Percentiles rank a stretch among this genome's conserved stretches.
Evolutionary conservation across 2,888 invertebrate genomes (phyloP).

Genomic region (Rugalucina vietnamica): DNA sequence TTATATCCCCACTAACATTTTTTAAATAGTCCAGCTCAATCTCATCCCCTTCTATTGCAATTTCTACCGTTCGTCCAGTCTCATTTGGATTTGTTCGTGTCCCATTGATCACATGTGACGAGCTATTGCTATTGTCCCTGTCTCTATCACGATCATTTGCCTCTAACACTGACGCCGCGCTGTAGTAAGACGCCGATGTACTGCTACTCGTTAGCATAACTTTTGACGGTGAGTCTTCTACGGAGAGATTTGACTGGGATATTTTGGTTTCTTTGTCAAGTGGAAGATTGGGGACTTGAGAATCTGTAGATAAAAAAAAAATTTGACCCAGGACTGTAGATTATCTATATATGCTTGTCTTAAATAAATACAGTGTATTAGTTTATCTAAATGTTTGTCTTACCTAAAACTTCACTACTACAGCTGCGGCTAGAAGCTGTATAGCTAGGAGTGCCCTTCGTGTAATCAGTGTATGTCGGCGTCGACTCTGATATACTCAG

Average conservation of each 20-base stretch:
- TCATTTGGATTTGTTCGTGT: neutral
- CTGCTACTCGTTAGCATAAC: conserved; percentile 44
- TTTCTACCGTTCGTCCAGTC: conserved; percentile 2
- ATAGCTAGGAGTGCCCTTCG: conserved; percentile 95
- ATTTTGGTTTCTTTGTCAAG: conserved; percentile 27
- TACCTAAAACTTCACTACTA: conserved; percentile 78
- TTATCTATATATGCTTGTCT: too few relatives aligned
- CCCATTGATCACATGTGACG: neutral
- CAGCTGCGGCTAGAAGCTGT: conserved; percentile 95
- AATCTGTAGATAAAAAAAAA: conserved; percentile 44
- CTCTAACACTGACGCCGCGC: conserved; percentile 45
- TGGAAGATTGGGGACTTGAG: conserved; percentile 56
- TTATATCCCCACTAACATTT: neutral
- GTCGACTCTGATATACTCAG: conserved; percentile 86
- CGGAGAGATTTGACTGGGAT: conserved; percentile 29
- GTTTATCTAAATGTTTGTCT: too few relatives aligned
- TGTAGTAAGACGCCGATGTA: conserved; percentile 57
- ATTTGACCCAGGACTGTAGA: neutral
- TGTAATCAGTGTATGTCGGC: conserved; percentile 96
- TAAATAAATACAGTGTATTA: too few relatives aligned
- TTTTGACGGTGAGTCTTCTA: conserved; percentile 31
- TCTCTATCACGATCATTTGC: neutral
- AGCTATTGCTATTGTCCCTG: neutral
- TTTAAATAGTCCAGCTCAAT: neutral
- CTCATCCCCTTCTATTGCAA: neutral